Evolutionary conservation across 1,140 invertebrate species (phyloP).

Genomic region (Laupala kohalensis): DNA sequence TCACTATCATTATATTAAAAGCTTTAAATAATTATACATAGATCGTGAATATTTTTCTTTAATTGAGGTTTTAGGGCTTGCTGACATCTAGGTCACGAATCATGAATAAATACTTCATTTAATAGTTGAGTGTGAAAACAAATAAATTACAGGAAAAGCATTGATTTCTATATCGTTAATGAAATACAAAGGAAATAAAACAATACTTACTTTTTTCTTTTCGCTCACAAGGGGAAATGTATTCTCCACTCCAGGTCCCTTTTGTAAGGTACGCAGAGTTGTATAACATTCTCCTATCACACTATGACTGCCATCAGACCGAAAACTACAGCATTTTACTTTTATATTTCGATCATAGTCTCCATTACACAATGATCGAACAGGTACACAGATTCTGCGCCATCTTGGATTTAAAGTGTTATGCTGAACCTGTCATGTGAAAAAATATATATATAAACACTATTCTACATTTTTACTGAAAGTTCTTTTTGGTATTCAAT

Average conservation of each 20-base stretch:
- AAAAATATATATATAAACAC: neutral
- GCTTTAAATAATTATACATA: no score
- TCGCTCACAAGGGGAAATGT: slow-evolving; percentile 21
- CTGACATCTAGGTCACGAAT: no score
- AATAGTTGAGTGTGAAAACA: no score
- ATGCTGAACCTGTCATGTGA: slow-evolving; percentile 28
- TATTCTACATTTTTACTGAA: no score
- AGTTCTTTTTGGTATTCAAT: no score
- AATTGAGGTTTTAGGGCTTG: no score
- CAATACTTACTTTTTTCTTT: slow-evolving; percentile 22
- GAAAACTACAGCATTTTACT: slow-evolving; percentile 26
- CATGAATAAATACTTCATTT: no score
- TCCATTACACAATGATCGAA: slow-evolving; percentile 39
- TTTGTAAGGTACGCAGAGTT: slow-evolving; percentile 20
- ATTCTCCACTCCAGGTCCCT: slow-evolving; percentile 17
- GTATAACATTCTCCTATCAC: slow-evolving; percentile 30
- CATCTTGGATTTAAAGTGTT: slow-evolving; percentile 41
- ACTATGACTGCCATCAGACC: slow-evolving; percentile 29
- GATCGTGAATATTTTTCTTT: no score
- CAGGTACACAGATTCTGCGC: slow-evolving; percentile 35
- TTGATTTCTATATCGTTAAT: no score
- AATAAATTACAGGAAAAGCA: no score
- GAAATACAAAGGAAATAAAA: no score
- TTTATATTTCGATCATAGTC: slow-evolving; percentile 38
- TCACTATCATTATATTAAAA: no score